phyloP scores from a whole-genome alignment of 2,888 invertebrate species.

The Therioaphis trifolii region DNA sequence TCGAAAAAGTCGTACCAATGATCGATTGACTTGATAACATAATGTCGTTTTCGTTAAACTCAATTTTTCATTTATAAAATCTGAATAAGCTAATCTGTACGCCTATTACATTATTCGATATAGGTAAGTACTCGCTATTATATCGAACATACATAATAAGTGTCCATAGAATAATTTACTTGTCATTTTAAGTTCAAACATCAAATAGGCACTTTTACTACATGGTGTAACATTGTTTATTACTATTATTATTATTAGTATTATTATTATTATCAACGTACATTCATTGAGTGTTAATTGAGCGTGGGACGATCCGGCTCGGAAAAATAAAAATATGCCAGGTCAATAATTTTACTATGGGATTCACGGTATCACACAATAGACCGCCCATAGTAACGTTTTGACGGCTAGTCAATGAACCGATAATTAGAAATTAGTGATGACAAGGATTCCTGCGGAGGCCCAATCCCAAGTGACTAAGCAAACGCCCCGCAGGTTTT shows the following conservation, averaged over 20 bases:
- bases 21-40: too few species aligned
- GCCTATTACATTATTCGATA: too few species aligned
- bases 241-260: conserved; percentile 20
- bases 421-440: conserved; percentile 63
- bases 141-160: background rate
- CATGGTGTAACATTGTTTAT: conserved; percentile 34
- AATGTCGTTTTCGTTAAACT: too few species aligned
- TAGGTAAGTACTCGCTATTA: too few species aligned
- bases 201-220: conserved; percentile 17
- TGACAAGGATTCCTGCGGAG: conserved; percentile 53
- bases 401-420: conserved; percentile 62
- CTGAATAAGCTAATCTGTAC: background rate
- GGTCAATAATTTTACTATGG: conserved; percentile 46
- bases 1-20: too few species aligned
- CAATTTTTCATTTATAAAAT: background rate
- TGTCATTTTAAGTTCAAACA: conserved; percentile 14
- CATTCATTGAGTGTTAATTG: conserved; percentile 55
- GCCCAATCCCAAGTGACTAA: conserved; percentile 58
- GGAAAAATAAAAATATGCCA: conserved; percentile 46
- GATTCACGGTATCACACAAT: conserved; percentile 50
- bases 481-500: conserved; percentile 61
- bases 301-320: conserved; percentile 62
- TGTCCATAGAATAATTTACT: background rate
- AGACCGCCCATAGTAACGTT: conserved; percentile 61
- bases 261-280: conserved; percentile 15